Percentiles rank a stretch among this genome's conserved stretches.
Evolutionary conservation across 2,888 invertebrate species (phyloP).

Genomic region (Cetonia aurata): DNA sequence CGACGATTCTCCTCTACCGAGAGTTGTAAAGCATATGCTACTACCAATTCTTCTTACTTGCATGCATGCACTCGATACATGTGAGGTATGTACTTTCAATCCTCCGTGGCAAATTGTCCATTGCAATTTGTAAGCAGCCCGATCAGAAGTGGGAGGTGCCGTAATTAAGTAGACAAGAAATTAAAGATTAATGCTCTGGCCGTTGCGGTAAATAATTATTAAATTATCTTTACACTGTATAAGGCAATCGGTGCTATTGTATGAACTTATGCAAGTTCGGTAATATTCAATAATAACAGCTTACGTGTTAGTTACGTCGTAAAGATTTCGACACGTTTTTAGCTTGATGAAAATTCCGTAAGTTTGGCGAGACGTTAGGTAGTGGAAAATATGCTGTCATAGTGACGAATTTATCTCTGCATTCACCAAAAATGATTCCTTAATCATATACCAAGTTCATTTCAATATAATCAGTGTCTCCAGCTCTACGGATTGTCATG

Average conservation of each 20-base stretch:
- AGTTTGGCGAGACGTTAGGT: not conserved
- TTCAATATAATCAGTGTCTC: no score
- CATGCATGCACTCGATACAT: constrained; percentile 1
- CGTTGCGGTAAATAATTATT: constrained; percentile 36
- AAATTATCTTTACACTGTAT: constrained; percentile 36
- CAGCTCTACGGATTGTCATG: no score
- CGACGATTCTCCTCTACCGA: not conserved
- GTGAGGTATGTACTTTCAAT: no score
- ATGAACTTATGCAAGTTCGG: constrained; percentile 25
- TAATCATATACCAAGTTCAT: not conserved
- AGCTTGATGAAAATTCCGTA: not conserved
- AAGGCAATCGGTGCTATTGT: constrained; percentile 24
- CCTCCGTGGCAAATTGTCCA: constrained; percentile 25
- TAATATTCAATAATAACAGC: constrained; percentile 28
- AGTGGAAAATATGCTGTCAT: not conserved
- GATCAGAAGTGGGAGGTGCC: constrained; percentile 36
- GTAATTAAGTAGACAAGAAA: constrained; percentile 37
- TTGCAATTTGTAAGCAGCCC: constrained; percentile 31
- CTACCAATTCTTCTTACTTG: constrained; percentile 17
- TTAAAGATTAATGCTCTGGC: constrained; percentile 30
- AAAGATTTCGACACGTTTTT: constrained; percentile 27
- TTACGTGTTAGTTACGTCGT: not conserved
- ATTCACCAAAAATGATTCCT: not conserved
- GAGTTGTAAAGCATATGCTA: not conserved
- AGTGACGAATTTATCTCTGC: not conserved